A percentile compares a stretch with the other conserved stretches of the same genome.
Conservation (phyloP, 1,140 invertebrate species). For the Panagrolaimus sp. region DNA sequence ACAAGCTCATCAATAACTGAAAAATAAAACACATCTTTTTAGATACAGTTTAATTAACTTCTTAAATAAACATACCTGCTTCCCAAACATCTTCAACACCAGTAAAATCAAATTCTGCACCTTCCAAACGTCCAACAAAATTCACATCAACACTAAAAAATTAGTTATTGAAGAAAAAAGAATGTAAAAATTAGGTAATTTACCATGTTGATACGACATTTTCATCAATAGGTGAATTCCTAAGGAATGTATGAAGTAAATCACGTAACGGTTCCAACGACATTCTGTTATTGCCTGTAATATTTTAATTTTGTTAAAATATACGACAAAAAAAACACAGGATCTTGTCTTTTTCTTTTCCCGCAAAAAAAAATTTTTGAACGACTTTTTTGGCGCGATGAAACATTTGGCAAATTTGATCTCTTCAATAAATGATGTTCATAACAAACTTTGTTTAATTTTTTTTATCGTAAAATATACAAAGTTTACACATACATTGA, state of each 20-base stretch:
- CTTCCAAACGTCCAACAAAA: conserved; percentile 10
- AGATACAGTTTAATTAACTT: not conserved
- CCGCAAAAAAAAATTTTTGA: no score
- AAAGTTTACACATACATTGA: no score
- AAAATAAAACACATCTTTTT: not conserved
- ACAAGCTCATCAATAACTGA: not conserved
- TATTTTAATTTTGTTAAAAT: no score
- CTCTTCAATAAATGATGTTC: no score
- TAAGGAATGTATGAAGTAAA: not conserved
- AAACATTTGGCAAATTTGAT: no score
- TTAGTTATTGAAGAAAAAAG: not conserved
- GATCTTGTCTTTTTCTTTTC: no score
- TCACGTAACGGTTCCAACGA: not conserved
- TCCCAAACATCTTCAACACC: not conserved
- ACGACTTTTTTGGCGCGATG: no score
- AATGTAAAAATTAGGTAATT: not conserved
- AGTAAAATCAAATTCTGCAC: not conserved
- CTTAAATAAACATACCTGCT: not conserved
- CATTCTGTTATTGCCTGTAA: not conserved
- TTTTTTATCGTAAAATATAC: no score
- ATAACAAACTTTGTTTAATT: no score
- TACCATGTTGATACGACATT: not conserved
- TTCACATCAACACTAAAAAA: not conserved
- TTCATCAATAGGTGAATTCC: not conserved
- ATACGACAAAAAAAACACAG: no score